These are phyloP conservation scores for Saccopteryx bilineata DNA, from an alignment of 2,113 vertebrate genomes.

Conservation along the genomic window DNA sequence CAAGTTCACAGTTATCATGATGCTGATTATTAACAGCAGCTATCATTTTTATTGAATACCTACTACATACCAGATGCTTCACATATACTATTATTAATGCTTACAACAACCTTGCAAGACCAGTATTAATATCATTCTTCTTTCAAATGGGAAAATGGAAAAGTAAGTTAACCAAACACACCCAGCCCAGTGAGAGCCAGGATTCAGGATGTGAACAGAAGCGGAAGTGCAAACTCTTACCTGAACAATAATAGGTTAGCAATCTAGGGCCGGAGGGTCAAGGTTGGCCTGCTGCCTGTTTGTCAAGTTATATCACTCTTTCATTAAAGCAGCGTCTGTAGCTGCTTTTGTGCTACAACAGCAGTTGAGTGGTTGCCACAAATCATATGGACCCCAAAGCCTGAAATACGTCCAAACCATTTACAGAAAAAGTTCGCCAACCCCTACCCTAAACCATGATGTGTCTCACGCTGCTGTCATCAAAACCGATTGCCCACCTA, in stretches of 20 bases:
- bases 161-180: background rate
- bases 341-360: background rate
- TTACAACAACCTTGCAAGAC: background rate
- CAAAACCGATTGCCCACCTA: rapidly evolving
- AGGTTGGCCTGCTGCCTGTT: background rate
- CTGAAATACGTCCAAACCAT: background rate
- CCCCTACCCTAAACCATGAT: background rate
- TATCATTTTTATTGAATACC: background rate
- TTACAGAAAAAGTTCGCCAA: background rate
- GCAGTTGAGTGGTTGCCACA: background rate
- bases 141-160: background rate
- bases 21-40: background rate
- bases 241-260: background rate
- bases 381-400: background rate
- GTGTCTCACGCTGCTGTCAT: background rate
- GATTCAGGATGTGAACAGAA: background rate
- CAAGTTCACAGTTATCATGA: background rate
- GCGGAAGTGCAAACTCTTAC: background rate
- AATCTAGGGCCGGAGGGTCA: background rate
- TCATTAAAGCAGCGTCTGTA: rapidly evolving
- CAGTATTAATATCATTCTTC: background rate
- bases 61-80: background rate
- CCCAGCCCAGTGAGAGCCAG: background rate
- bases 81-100: rapidly evolving
- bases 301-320: background rate